Conservation (phyloP, 2,888 invertebrate species). For the Tiliacea citrago region DNA sequence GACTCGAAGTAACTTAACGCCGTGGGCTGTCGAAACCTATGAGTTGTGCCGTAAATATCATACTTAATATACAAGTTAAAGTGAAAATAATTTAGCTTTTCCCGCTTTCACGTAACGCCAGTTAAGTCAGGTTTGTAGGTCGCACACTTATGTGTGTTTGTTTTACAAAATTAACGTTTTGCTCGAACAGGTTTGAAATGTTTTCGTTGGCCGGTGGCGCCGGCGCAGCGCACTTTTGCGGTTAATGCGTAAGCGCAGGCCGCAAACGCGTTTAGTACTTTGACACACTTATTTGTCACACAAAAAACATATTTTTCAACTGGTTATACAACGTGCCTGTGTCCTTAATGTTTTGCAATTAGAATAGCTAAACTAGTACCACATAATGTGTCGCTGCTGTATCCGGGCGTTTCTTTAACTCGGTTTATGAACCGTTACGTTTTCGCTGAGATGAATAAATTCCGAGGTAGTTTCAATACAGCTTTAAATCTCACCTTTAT, state of each 20-base stretch:
- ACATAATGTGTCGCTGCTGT: conserved; percentile 28
- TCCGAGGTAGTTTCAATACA: conserved; percentile 44
- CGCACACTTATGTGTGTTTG: conserved; percentile 77
- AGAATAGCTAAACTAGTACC: conserved; percentile 59
- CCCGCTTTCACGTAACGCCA: conserved; percentile 79
- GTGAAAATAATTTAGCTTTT: conserved; percentile 80
- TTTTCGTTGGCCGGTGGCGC: conserved; percentile 79
- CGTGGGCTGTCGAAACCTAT: conserved; percentile 46
- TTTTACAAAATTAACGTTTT: conserved; percentile 84
- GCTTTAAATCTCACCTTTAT: conserved; percentile 31
- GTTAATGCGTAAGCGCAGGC: conserved; percentile 82
- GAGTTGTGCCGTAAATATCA: conserved; percentile 49
- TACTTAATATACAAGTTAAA: conserved; percentile 66
- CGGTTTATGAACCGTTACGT: conserved; percentile 54
- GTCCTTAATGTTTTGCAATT: conserved; percentile 55
- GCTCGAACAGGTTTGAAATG: conserved; percentile 82
- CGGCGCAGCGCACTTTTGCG: conserved; percentile 78
- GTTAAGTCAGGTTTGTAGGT: conserved; percentile 78
- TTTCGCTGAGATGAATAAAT: conserved; percentile 53
- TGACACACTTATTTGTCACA: conserved; percentile 83
- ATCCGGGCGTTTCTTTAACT: conserved; percentile 42
- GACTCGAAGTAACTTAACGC: conserved; percentile 39
- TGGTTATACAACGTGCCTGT: conserved; percentile 55
- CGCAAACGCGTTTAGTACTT: conserved; percentile 83
- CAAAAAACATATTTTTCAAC: conserved; percentile 59